phyloP scores from a whole-genome alignment of 37 sponge, comb jelly and placozoan species.

The Cladorhizidae sp. region DNA sequence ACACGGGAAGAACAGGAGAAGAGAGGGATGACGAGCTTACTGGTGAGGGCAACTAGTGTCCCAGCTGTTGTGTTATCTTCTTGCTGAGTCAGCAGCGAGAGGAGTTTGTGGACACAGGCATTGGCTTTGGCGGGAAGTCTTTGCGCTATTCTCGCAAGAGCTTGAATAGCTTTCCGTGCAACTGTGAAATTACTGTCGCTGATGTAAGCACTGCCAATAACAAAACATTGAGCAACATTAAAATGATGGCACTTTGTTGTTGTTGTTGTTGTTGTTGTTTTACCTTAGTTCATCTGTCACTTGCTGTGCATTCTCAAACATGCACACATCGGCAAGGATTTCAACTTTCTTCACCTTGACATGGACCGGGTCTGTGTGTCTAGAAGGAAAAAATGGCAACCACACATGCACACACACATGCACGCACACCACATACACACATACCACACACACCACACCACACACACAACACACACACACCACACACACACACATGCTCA shows the following conservation, averaged over 20 bases:
- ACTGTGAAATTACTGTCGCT: constrained; percentile 80
- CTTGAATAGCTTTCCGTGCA: constrained; percentile 70
- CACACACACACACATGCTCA: too few species aligned
- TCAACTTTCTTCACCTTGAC: constrained; percentile 90
- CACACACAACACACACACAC: neutral
- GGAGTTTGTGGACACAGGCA: constrained; percentile 75
- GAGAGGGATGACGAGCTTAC: constrained; percentile 32
- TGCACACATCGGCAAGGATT: constrained; percentile 73
- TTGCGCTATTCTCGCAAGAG: constrained; percentile 78
- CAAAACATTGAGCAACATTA: neutral
- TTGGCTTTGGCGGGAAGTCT: constrained; percentile 49
- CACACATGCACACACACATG: neutral
- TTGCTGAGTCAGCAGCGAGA: constrained; percentile 74
- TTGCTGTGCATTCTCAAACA: constrained; percentile 44
- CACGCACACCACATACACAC: neutral
- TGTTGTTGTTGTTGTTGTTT: constrained; percentile 4
- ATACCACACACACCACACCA: neutral
- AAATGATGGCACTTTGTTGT: neutral
- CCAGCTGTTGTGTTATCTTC: constrained; percentile 71
- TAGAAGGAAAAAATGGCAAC: constrained; percentile 5
- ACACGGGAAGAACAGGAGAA: too few species aligned
- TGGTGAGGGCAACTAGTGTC: constrained; percentile 69
- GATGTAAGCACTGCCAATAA: constrained; percentile 76
- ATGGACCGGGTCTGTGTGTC: constrained; percentile 90
- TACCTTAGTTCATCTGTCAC: constrained; percentile 90